phyloP scores from a whole-genome alignment of 2,113 vertebrate species.

The Serinus canaria region DNA sequence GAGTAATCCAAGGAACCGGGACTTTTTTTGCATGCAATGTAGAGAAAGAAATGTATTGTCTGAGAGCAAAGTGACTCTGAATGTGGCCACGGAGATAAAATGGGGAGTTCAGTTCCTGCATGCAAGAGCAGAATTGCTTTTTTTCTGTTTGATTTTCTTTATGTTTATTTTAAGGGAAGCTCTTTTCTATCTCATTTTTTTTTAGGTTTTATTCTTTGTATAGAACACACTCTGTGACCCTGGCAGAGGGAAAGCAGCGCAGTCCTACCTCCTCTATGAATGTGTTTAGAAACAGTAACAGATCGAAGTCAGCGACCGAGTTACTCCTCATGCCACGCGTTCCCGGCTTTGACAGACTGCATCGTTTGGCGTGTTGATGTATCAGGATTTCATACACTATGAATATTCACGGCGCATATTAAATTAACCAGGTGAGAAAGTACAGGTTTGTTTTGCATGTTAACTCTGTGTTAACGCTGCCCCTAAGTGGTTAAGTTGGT shows the following conservation, averaged over 20 bases:
- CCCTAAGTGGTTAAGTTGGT: constrained; percentile 70
- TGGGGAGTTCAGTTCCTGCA: neutral
- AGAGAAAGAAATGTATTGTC: neutral
- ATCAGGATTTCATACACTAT: constrained; percentile 16
- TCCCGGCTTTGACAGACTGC: constrained; percentile 15
- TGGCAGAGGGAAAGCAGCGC: constrained; percentile 72
- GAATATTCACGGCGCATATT: constrained; percentile 42
- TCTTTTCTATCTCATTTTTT: constrained; percentile 13
- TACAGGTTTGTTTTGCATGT: constrained; percentile 51
- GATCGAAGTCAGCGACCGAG: neutral
- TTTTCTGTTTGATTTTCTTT: neutral
- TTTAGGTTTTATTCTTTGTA: constrained; percentile 76
- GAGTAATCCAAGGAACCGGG: neutral
- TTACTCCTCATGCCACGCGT: neutral
- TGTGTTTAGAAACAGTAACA: neutral
- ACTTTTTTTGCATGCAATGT: neutral
- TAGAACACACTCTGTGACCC: constrained; percentile 74
- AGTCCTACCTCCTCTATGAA: constrained; percentile 45
- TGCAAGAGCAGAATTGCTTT: constrained; percentile 8
- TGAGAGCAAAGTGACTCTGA: constrained; percentile 18
- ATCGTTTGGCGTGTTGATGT: neutral
- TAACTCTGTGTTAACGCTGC: constrained; percentile 68
- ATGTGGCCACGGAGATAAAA: neutral
- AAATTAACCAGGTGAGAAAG: constrained; percentile 63
- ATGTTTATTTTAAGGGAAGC: constrained; percentile 28